Evolutionary conservation across 1,140 invertebrate species (phyloP), one percentile per base, ranked within the genome.

Genomic region (Leptinotarsa undecemlineata): DNA sequence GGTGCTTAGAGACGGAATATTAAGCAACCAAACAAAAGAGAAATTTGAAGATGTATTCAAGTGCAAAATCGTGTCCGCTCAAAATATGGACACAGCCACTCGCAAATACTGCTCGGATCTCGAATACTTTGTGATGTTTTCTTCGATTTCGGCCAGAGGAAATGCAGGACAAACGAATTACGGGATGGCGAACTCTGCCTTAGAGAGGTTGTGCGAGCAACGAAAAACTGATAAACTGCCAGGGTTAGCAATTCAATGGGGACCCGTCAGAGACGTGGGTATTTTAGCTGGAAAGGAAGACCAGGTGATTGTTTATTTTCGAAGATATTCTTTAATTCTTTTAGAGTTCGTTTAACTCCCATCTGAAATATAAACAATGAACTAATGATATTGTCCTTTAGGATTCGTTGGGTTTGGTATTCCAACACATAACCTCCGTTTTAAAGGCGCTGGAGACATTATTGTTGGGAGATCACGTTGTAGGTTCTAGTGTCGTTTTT

Each of bases 21-120:
- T 99, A 72, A 94, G 97, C 85, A 95, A 98, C 84, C 93, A 95
- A 82, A 91, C 91, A 0, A 88, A 90, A 33, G 90, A 91, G 69
- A 92, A 93, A 80, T 98, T 96, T 85, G 89, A 90, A 74, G 87
- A 87, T 3, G 92, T 93, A 1, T 90, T 90, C 48, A 87, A 90
- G 77, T 94, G 96, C 2, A 97, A 97, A 87, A 90, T 97, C 69
- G 91, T 92, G 67, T 94, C 91, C 21, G 96, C 94, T 0, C 90
- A 91, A 63, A 88, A 92, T 81, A 83, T 98, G 61, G 96, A 98
- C 83, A 77, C 81, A 1, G 90, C 89, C 3, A 93, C 93, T 0
- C 70, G 79, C 15, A 48, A 72, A 57, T 42, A 26, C 3, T 75
- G 71, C 63, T 48, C 61, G 26, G 33, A 78, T 14, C 51, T 80